Base-by-base conservation (phyloP, 2,888 invertebrate species). In the Diabrotica balteata region DNA sequence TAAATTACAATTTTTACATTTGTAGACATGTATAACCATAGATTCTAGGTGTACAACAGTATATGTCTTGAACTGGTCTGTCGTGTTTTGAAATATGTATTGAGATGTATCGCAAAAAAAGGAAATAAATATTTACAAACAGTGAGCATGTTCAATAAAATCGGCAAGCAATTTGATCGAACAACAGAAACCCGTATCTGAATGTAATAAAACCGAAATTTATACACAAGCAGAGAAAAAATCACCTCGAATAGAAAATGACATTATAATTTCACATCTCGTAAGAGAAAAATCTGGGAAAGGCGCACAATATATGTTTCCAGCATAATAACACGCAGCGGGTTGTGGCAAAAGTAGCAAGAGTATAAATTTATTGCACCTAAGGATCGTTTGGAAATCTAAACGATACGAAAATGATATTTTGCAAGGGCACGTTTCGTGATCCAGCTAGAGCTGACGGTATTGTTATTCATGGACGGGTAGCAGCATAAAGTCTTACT, bases 391-490 rank as follows among this genome's bases (percentile, higher is more conserved):
- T 62, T 59, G 53, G 62, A 70, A 67, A 67, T 63, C 69, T 59
- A 59, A 63, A 61, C 49, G 66, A 69, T 69, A 63, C 62, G 67
- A 69, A 70, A 69, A 66, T 71, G 70, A 75, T 72, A 72, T 76
- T 72, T 75, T 73, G 73, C 76, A 72, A 55, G 50, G 59, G 69
- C 74, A 75, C 76, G 75, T 73, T 73, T 62, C 44, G 63, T 46
- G 61, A 62, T 67, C 63, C 62, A 66, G 65, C 70, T 68, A 66
- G 62, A 54, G 71, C 71, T 62, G 68, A 69, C 69, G 70, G 68
- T 71, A 73, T 75, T 75, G 74, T 74, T 75, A 75, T 76, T 74
- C 74, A 75, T 72, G 74, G 73, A 64, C 71, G 70, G 53, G 58
- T 63, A 50, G 64, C 54, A 62, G 70, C 72, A 74, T 75, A 76